Evolutionary conservation across 2,888 invertebrate genomes (phyloP), one percentile per base, ranked within the genome.

Genomic region (Lobophora halterata): DNA sequence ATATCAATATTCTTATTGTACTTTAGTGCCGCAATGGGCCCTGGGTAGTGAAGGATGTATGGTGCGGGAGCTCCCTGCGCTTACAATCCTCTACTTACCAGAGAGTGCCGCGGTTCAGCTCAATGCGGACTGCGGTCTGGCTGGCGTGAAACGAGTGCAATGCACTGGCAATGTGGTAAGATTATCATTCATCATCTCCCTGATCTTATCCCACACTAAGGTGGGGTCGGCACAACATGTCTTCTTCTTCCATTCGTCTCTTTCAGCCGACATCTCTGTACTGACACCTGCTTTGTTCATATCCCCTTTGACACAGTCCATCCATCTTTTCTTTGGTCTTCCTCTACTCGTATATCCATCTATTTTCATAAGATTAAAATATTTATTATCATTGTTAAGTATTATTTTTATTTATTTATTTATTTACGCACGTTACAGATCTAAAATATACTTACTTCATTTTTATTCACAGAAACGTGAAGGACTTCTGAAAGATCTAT

Each of bases 1-100:
- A n/a, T n/a, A n/a, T n/a, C n/a, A n/a, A 17, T 3, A 17, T 21
- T 16, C 14, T 29, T 16, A n/a, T n/a, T 49, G 62, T 58, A 64
- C 73, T 71, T 3, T 79, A 94, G 94, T 94, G 49, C 94, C 94
- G 13, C 89, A 90, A 57, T 94, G 94, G 94, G 93, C 93, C n/a
- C 75, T 86, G 30, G 89, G 89, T 17, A 83, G 80, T 21, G 90
- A 91, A 52, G 92, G 92, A 13, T 94, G 94, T 65, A 91, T 93
- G 75, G 79, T 93, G 38, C 91, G 91, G 52, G 92, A 92, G 39
- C 78, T 93, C 53, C 93, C 93, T 2, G 93, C 93, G 16, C 78
- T 93, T 49, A 94, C 93, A 1, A 91, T 93, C 49, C 88, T 93
- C 40, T 94, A 93, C 66, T 88, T 93, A 63, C 93, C 93, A 13